A percentile compares a stretch with the other conserved stretches of the same genome.
Evolutionary conservation across 2,888 invertebrate genomes (phyloP).

Genomic region (Augochlorella aurata): DNA sequence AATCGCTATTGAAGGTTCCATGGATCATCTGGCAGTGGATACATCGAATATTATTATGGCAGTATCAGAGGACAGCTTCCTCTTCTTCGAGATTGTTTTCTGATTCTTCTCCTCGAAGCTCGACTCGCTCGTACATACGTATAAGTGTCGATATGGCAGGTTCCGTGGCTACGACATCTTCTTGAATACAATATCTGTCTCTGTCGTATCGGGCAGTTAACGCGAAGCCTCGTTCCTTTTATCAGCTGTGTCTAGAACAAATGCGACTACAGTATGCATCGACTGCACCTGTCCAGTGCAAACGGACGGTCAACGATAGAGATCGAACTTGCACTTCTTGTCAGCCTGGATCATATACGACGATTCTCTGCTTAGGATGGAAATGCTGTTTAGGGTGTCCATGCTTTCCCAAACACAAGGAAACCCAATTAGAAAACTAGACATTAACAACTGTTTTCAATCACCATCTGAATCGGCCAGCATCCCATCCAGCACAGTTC

Average conservation of each 20-base stretch:
- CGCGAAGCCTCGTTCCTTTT: neutral
- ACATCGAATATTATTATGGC: neutral
- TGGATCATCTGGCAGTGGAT: neutral
- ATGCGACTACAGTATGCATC: slow-evolving; percentile 39
- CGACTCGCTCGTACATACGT: no score
- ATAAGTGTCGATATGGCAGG: no score
- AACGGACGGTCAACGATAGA: slow-evolving; percentile 47
- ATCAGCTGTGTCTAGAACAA: slow-evolving; percentile 36
- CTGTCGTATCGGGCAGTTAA: slow-evolving; percentile 6
- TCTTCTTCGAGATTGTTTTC: neutral
- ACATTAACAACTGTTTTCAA: no score
- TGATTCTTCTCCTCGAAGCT: neutral
- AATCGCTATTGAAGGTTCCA: neutral
- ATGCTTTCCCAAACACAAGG: neutral
- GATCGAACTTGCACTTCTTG: slow-evolving; percentile 14
- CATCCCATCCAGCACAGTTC: neutral
- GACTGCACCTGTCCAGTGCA: neutral
- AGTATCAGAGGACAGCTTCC: neutral
- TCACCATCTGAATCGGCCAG: neutral
- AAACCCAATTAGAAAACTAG: neutral
- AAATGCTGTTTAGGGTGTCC: slow-evolving; percentile 12
- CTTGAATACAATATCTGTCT: neutral
- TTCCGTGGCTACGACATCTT: neutral
- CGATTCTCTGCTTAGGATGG: slow-evolving; percentile 11
- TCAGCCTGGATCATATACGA: neutral